A percentile compares a stretch with the other conserved stretches of the same genome.
Evolutionary conservation across 2,797 vertebrate genomes (phyloP).

Genomic region (Pangasius djambal): DNA sequence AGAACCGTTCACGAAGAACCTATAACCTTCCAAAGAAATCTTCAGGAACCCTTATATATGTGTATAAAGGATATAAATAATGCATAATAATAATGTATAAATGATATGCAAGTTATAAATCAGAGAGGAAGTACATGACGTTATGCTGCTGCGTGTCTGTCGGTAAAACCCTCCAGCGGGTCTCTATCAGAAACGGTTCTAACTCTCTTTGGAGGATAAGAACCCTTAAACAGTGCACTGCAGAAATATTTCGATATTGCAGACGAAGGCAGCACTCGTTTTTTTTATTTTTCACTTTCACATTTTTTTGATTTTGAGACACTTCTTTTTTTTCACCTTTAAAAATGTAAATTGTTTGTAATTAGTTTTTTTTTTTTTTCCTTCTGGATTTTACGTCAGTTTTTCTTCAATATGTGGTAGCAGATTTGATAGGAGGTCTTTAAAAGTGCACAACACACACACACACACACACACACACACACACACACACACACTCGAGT

Average conservation of each 20-base stretch:
- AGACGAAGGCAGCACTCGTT: background rate
- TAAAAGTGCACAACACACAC: background rate
- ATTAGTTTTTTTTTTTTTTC: too few relatives aligned
- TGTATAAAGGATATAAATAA: too few relatives aligned
- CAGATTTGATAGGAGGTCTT: background rate
- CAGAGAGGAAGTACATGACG: background rate
- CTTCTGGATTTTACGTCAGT: background rate
- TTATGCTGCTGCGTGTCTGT: background rate
- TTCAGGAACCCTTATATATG: background rate
- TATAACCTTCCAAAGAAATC: background rate
- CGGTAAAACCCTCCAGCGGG: background rate
- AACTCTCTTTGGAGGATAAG: background rate
- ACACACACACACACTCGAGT: conserved; percentile 17
- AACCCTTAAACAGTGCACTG: background rate
- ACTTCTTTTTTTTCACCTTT: background rate
- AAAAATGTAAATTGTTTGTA: background rate
- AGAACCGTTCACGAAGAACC: background rate
- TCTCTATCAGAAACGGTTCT: background rate
- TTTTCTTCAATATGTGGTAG: background rate
- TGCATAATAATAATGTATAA: too few relatives aligned
- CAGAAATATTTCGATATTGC: background rate
- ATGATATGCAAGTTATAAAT: too few relatives aligned
- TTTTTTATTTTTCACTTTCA: too few relatives aligned
- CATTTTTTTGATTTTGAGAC: background rate
- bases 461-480: conserved; percentile 24